A percentile compares a stretch with the other conserved stretches of the same genome.
phyloP scores from a whole-genome alignment of 1,140 invertebrate species.

The Drosophila micromelanica region DNA sequence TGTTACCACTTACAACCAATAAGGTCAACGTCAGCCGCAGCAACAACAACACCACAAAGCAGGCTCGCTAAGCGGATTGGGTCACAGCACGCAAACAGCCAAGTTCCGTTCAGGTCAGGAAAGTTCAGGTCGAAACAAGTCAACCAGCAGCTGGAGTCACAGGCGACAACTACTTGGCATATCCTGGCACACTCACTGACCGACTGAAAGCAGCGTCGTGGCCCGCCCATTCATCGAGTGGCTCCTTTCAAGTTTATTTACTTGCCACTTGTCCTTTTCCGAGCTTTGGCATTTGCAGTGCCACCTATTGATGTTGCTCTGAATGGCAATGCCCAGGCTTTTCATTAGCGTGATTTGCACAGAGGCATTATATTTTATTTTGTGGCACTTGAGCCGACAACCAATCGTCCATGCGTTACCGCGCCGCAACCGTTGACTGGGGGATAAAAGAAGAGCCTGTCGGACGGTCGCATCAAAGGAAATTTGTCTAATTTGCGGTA shows the following conservation, averaged over 20 bases:
- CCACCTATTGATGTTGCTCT: constrained; percentile 57
- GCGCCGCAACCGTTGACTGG: not conserved
- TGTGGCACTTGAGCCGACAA: constrained; percentile 42
- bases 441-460: constrained; percentile 12
- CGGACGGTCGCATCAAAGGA: not conserved
- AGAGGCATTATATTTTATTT: constrained; percentile 62
- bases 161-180: constrained; percentile 76
- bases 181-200: constrained; percentile 66
- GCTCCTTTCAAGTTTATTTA: constrained; percentile 80
- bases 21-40: constrained; percentile 56
- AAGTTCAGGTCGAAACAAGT: constrained; percentile 29
- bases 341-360: constrained; percentile 77
- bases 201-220: constrained; percentile 25
- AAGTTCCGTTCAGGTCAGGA: constrained; percentile 12
- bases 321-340: constrained; percentile 52
- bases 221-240: constrained; percentile 51
- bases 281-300: constrained; percentile 32
- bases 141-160: constrained; percentile 28
- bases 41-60: constrained; percentile 15
- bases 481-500: constrained; percentile 36
- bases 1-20: constrained; percentile 80
- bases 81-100: constrained; percentile 46
- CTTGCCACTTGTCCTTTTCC: constrained; percentile 71
- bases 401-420: not conserved
- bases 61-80: constrained; percentile 70